Evolutionary conservation across 2,113 vertebrate species (phyloP), one percentile per base, ranked within the genome.

Genomic region (Eclectus roratus): DNA sequence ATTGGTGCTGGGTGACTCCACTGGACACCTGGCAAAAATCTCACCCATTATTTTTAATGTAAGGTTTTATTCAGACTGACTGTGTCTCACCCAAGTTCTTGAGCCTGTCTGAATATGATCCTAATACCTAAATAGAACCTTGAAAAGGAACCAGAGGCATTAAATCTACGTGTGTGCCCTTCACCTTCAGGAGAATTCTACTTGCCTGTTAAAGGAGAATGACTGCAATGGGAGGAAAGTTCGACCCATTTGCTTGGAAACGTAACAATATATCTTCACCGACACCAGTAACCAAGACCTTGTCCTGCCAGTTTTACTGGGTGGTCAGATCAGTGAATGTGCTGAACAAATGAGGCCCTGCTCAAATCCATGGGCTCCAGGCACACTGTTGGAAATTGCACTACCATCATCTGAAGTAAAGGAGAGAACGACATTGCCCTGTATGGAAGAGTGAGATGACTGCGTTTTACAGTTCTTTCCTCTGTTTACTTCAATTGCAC

Each of bases 341-440:
- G 6, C 71, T 29, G 17, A 89, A 52, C 24, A 74, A 47, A 19
- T 6, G 37, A 3, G 16, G 61, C 23, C 20, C 53, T 76, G 61
- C 35, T 63, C 56, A 87, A 74, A 81, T 9, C 58, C 31, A 79
- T 4, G 33, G 47, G 27, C 35, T 92, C 11, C 6, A 8, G 66
- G 17, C 33, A 63, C 0, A 0, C 53, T 73, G 35, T 2, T 78
- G 56, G 64, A 71, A 71, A 92, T 17, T 39, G 24, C 1, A 1
- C 63, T 61, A 47, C n/a, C 21, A 37, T 50, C 23, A 58, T 9
- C 27, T 66, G 21, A 17, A 70, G 21, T 35, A 58, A 82, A 76
- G 2, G 6, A 55, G 3, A 86, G 29, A 86, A 78, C 20, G 70
- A 72, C 9, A 79, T 82, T 66, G 52, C 21, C 35, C 33, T 68